phyloP scores from a whole-genome alignment of 2,888 invertebrate species.

The Ichneumoninae sp. region DNA sequence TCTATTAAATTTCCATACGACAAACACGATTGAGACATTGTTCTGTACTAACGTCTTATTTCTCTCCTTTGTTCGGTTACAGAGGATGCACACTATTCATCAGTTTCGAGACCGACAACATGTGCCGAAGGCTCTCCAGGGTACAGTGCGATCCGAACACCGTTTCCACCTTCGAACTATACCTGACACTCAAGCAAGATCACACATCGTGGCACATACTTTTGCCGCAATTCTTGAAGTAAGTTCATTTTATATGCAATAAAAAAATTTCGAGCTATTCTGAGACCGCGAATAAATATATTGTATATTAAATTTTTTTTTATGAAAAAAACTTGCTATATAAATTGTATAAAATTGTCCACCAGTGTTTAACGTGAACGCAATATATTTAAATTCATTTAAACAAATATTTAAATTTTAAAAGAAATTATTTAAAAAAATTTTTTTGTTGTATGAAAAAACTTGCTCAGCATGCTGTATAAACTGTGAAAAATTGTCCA shows the following conservation, averaged over 20 bases:
- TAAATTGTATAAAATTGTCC: background rate
- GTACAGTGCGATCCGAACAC: constrained; percentile 94
- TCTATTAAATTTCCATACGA: background rate
- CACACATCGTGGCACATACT: constrained; percentile 94
- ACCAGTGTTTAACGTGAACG: background rate
- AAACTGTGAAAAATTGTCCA: background rate
- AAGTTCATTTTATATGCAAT: constrained; percentile 84
- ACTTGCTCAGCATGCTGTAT: background rate
- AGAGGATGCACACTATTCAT: constrained; percentile 93
- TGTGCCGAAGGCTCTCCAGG: constrained; percentile 90
- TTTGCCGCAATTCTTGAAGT: constrained; percentile 96
- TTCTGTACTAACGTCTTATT: constrained; percentile 13
- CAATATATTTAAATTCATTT: background rate
- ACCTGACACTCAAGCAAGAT: constrained; percentile 94
- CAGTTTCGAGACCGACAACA: constrained; percentile 90
- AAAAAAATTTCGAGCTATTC: background rate
- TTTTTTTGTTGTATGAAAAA: too few relatives aligned
- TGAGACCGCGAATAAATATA: too few relatives aligned
- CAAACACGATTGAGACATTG: background rate
- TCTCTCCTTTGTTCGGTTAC: constrained; percentile 69
- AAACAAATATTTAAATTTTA: too few relatives aligned
- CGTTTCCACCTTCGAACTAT: constrained; percentile 95
- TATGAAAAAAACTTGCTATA: background rate
- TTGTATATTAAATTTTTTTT: background rate
- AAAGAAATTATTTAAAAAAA: too few relatives aligned